A percentile compares a stretch with the other conserved stretches of the same genome.
Conservation (phyloP, 2,888 invertebrate species). For the Coenonympha glycerion region DNA sequence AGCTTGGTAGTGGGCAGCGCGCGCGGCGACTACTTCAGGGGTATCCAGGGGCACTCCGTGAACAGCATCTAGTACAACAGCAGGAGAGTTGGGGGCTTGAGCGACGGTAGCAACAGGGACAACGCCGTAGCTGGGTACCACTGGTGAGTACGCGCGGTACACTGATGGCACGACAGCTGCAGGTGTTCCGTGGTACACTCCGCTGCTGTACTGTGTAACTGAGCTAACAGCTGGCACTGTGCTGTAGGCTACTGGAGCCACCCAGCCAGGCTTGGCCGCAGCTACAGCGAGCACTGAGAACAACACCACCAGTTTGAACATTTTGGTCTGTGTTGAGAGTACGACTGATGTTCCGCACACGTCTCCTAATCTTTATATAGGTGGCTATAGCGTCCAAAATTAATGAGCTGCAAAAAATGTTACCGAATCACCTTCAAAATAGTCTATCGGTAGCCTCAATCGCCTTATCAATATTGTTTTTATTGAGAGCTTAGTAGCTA, state of each 20-base stretch:
- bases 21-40: conserved; percentile 68
- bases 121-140: conserved; percentile 33
- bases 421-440: conserved; percentile 53
- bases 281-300: conserved; percentile 76
- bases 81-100: conserved; percentile 61
- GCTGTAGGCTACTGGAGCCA: conserved; percentile 47
- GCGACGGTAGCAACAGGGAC: conserved; percentile 36
- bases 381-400: conserved; percentile 18
- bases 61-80: conserved; percentile 60
- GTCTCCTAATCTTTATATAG: conserved; percentile 57
- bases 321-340: conserved; percentile 68
- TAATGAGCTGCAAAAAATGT: conserved; percentile 41
- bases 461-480: conserved; percentile 24
- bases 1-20: conserved; percentile 63
- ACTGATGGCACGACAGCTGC: conserved; percentile 38
- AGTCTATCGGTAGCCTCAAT: conserved; percentile 19
- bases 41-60: conserved; percentile 69
- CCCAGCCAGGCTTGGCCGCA: conserved; percentile 66
- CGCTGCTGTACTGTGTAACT: conserved; percentile 42
- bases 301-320: conserved; percentile 77
- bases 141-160: conserved; percentile 35
- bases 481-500: conserved; percentile 10
- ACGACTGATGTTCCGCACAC: conserved; percentile 56
- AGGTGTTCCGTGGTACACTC: conserved; percentile 47
- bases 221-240: conserved; percentile 38